phyloP scores from a whole-genome alignment of 2,888 invertebrate genomes.

The Polyommatus icarus region DNA sequence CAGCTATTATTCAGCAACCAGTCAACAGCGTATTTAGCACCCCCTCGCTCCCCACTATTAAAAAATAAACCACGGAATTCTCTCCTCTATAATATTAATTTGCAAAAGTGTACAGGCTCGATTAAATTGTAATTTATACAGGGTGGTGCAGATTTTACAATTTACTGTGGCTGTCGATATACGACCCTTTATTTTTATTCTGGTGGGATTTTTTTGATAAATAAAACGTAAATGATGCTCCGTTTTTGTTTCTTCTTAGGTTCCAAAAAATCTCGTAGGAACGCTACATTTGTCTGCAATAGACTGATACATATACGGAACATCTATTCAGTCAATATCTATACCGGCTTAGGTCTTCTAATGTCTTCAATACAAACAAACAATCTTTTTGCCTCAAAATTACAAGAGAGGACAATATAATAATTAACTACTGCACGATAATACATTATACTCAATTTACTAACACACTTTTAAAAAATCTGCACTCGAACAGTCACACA shows the following conservation, averaged over 20 bases:
- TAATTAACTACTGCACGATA: too few relatives aligned
- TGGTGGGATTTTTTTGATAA: too few relatives aligned
- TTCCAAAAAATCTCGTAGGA: too few relatives aligned
- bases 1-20: neutral
- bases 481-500: neutral
- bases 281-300: too few relatives aligned
- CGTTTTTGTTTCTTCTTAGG: neutral
- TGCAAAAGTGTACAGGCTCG: conserved; percentile 14
- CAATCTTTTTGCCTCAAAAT: too few relatives aligned
- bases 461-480: neutral
- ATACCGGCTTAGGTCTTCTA: too few relatives aligned
- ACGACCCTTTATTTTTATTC: too few relatives aligned
- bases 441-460: too few relatives aligned
- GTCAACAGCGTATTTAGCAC: neutral
- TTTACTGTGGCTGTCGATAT: neutral
- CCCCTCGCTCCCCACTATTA: neutral
- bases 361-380: too few relatives aligned
- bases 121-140: conserved; percentile 15
- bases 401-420: too few relatives aligned
- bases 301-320: too few relatives aligned
- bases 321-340: too few relatives aligned
- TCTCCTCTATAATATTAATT: conserved; percentile 20
- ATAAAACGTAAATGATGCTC: neutral
- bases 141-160: neutral
- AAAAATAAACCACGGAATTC: neutral